A percentile compares a stretch with the other conserved stretches of the same genome.
These are phyloP conservation scores for Eupithecia centaureata DNA, from an alignment of 2,888 invertebrate genomes.

Conservation along the genomic window DNA sequence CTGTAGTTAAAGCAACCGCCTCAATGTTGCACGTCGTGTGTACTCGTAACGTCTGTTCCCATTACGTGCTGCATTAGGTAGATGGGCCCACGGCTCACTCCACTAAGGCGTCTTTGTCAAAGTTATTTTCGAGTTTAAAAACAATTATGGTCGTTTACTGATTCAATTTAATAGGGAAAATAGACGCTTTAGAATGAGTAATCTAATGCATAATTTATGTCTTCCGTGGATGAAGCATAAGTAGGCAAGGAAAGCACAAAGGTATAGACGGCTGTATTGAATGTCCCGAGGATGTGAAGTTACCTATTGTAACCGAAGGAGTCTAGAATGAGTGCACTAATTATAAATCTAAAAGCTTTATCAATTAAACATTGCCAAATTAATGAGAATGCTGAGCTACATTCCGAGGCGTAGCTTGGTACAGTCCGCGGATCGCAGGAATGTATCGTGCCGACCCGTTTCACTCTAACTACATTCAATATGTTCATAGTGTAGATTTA, in stretches of 20 bases:
- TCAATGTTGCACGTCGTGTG: slow-evolving; percentile 24
- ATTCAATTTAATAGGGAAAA: not conserved
- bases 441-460: slow-evolving; percentile 17
- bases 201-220: slow-evolving; percentile 31
- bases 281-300: slow-evolving; percentile 34
- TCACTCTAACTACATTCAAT: slow-evolving; percentile 38
- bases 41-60: slow-evolving; percentile 21
- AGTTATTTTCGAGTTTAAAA: not conserved
- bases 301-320: slow-evolving; percentile 20
- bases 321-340: slow-evolving; percentile 43
- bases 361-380: slow-evolving; percentile 69
- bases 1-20: slow-evolving; percentile 45
- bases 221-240: slow-evolving; percentile 34
- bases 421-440: slow-evolving; percentile 45
- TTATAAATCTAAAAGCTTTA: slow-evolving; percentile 54
- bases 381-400: slow-evolving; percentile 63
- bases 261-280: slow-evolving; percentile 47
- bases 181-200: slow-evolving; percentile 12
- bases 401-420: slow-evolving; percentile 69
- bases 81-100: not conserved
- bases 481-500: slow-evolving; percentile 62
- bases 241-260: slow-evolving; percentile 34
- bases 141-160: not conserved
- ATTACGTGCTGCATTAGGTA: not conserved
- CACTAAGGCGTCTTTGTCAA: not conserved